phyloP scores from a whole-genome alignment of 1,140 invertebrate genomes.

The Psix sp. region DNA sequence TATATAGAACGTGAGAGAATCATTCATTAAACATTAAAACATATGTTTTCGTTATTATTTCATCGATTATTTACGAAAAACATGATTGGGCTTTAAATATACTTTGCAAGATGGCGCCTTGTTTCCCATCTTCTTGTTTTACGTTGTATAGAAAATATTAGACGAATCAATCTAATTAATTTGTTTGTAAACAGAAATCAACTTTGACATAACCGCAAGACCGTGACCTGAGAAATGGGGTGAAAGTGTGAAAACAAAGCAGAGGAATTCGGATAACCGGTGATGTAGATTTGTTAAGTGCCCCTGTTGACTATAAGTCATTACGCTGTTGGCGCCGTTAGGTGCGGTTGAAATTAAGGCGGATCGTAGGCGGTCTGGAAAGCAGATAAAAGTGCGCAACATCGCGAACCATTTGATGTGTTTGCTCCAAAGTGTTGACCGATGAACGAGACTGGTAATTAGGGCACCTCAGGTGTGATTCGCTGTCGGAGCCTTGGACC shows the following conservation, averaged over 20 bases:
- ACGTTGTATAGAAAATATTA: no score
- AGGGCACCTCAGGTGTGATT: slow-evolving; percentile 73
- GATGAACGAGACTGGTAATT: slow-evolving; percentile 68
- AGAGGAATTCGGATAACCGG: slow-evolving; percentile 38
- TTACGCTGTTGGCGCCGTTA: slow-evolving; percentile 50
- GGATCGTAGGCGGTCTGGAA: slow-evolving; percentile 36
- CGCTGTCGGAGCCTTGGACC: slow-evolving; percentile 56
- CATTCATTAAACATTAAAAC: no score
- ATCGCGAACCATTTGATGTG: slow-evolving; percentile 52
- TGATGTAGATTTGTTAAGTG: slow-evolving; percentile 58
- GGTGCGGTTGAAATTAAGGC: slow-evolving; percentile 30
- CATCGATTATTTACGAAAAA: no score
- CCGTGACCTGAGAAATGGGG: slow-evolving; percentile 39
- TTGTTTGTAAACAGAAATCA: slow-evolving; percentile 41
- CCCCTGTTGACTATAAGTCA: slow-evolving; percentile 47
- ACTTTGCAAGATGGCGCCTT: background rate
- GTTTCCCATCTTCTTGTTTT: background rate
- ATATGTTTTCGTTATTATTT: no score
- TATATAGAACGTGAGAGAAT: no score
- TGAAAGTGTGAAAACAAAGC: slow-evolving; percentile 44
- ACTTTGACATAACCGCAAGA: slow-evolving; percentile 1
- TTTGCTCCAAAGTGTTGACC: slow-evolving; percentile 61
- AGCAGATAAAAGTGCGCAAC: slow-evolving; percentile 61
- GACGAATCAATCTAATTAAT: slow-evolving; percentile 22
- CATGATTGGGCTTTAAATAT: no score